A percentile compares a stretch with the other conserved stretches of the same genome.
Evolutionary conservation across 2,797 vertebrate genomes (phyloP).

Genomic region (Euthynnus affinis): DNA sequence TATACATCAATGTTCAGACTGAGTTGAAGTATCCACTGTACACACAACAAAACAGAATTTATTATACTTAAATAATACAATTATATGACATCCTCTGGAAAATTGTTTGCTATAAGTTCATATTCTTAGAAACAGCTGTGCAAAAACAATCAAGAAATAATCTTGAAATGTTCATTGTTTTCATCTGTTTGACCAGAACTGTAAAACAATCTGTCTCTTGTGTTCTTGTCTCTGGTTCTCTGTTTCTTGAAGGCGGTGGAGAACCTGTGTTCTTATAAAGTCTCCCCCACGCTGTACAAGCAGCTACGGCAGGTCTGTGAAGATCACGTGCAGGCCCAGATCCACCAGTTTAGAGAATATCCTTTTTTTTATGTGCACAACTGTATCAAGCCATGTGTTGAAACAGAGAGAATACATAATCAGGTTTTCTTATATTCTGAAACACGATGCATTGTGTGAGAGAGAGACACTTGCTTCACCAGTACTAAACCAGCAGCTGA

Average conservation of each 20-base stretch:
- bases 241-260: conserved; percentile 92
- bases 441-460: background rate
- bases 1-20: background rate
- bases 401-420: background rate
- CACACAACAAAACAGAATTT: background rate
- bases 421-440: background rate
- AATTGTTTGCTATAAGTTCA: background rate
- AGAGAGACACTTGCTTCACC: background rate
- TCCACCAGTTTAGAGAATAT: conserved; percentile 99
- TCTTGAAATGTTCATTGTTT: background rate
- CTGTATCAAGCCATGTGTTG: background rate
- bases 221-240: conserved; percentile 11
- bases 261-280: conserved; percentile 99
- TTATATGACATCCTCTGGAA: too few relatives aligned
- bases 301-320: conserved; percentile 98
- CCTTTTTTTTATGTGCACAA: conserved; percentile 86
- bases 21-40: background rate
- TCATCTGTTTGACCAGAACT: background rate
- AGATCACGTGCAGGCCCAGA: conserved; percentile 98
- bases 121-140: background rate
- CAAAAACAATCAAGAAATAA: background rate
- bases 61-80: too few relatives aligned
- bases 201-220: conserved; percentile 1
- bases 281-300: conserved; percentile 98
- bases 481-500: background rate